phyloP scores from a whole-genome alignment of 2,113 vertebrate genomes.

The Motacilla tschutschensis region DNA sequence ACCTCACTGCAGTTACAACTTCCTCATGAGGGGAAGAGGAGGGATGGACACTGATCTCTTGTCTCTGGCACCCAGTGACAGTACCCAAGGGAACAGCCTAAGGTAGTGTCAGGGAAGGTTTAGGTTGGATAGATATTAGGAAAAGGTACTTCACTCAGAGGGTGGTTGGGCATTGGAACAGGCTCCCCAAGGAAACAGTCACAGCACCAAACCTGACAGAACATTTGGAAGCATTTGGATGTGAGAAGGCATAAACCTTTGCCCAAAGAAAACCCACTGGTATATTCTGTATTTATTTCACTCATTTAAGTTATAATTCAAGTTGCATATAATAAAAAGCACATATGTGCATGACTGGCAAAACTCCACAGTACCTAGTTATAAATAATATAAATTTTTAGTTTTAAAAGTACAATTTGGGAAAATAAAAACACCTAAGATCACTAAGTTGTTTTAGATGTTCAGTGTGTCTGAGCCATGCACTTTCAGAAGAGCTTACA shows the following conservation, averaged over 20 bases:
- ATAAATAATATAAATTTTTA: background rate
- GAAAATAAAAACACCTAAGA: background rate
- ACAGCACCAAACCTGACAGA: background rate
- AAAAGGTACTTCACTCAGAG: background rate
- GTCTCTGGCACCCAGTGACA: background rate
- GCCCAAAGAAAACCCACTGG: background rate
- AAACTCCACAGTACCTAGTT: background rate
- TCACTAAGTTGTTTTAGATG: background rate
- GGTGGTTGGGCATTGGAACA: background rate
- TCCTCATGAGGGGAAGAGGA: background rate
- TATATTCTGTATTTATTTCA: background rate
- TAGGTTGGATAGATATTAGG: accelerated
- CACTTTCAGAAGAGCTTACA: background rate
- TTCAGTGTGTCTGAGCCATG: background rate
- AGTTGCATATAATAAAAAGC: background rate
- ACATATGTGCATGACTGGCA: accelerated
- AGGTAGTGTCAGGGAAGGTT: background rate
- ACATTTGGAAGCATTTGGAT: background rate
- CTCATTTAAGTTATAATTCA: background rate
- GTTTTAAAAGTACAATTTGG: background rate
- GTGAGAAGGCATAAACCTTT: background rate
- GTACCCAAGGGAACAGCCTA: background rate
- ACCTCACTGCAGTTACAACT: background rate
- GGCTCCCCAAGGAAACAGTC: background rate
- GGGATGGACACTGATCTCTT: background rate